Evolutionary conservation across 2,888 invertebrate species (phyloP).

Genomic region (Hedya salicella): DNA sequence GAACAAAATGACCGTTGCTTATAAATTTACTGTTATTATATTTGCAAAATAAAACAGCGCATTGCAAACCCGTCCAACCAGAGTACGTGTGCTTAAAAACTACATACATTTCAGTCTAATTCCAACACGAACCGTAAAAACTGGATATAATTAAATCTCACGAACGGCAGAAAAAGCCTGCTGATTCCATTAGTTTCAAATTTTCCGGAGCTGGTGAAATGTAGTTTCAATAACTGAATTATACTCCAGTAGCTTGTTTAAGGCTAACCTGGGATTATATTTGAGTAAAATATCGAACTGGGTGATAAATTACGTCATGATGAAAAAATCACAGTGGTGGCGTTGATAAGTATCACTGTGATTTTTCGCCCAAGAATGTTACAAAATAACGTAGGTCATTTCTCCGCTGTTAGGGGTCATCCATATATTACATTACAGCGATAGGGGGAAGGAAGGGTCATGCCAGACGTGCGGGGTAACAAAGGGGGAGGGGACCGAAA

Average conservation of each 20-base stretch:
- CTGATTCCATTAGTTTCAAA: conserved; percentile 9
- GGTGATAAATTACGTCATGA: too few relatives aligned
- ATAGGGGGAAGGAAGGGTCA: too few relatives aligned
- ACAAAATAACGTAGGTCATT: too few relatives aligned
- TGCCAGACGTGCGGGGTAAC: too few relatives aligned
- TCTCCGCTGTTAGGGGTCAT: too few relatives aligned
- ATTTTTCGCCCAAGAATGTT: too few relatives aligned
- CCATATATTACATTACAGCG: too few relatives aligned
- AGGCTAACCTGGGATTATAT: background rate
- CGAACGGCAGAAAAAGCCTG: background rate
- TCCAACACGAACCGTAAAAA: background rate
- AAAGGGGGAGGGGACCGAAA: too few relatives aligned
- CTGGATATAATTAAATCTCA: conserved; percentile 8
- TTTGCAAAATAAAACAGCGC: background rate
- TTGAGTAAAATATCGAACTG: too few relatives aligned
- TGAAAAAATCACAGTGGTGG: too few relatives aligned
- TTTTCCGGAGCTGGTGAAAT: background rate
- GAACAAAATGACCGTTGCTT: background rate
- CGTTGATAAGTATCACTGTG: too few relatives aligned
- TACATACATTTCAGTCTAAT: background rate
- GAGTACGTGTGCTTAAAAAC: background rate
- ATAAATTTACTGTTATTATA: background rate
- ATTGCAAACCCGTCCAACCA: background rate
- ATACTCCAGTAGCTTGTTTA: background rate
- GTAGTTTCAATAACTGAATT: conserved; percentile 12